A percentile compares a stretch with the other conserved stretches of the same genome.
Conservation (phyloP, 1,140 invertebrate species). For the Monochamus saltuarius region DNA sequence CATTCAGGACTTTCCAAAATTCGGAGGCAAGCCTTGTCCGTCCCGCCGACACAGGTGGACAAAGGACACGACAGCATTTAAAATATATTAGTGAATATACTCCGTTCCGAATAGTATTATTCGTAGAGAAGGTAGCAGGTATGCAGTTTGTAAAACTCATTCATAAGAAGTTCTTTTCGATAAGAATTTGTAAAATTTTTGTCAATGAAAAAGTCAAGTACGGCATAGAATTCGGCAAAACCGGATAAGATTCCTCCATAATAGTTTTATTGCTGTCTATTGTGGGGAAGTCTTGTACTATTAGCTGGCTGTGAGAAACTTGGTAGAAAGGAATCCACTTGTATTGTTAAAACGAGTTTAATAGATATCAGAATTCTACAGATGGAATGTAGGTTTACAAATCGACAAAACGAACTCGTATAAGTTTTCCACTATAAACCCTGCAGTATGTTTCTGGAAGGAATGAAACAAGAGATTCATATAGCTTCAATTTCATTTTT, state of each 20-base stretch:
- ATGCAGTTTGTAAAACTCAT: slow-evolving; percentile 20
- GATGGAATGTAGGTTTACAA: not conserved
- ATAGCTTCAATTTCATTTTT: not conserved
- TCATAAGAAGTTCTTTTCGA: slow-evolving; percentile 19
- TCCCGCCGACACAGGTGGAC: slow-evolving; percentile 12
- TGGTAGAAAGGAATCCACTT: slow-evolving; percentile 7
- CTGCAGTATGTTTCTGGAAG: not conserved
- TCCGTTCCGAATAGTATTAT: slow-evolving; percentile 12
- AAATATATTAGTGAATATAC: slow-evolving; percentile 32
- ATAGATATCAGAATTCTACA: not conserved
- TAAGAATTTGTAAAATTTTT: slow-evolving; percentile 23
- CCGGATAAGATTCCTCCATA: slow-evolving; percentile 16
- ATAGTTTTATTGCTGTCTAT: slow-evolving; percentile 23
- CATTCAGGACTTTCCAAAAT: slow-evolving; percentile 23
- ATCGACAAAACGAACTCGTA: not conserved
- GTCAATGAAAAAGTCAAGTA: slow-evolving; percentile 30
- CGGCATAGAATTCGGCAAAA: slow-evolving; percentile 25
- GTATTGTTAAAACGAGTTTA: slow-evolving; percentile 6
- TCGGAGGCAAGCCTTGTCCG: slow-evolving; percentile 18
- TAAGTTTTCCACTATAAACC: not conserved
- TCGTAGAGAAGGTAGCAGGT: slow-evolving; percentile 22
- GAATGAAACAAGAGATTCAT: too few species aligned
- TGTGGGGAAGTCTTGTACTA: slow-evolving; percentile 13
- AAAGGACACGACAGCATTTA: slow-evolving; percentile 30
- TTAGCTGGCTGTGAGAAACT: slow-evolving; percentile 30